phyloP scores from a whole-genome alignment of 2,113 vertebrate genomes.

The Solea senegalensis region DNA sequence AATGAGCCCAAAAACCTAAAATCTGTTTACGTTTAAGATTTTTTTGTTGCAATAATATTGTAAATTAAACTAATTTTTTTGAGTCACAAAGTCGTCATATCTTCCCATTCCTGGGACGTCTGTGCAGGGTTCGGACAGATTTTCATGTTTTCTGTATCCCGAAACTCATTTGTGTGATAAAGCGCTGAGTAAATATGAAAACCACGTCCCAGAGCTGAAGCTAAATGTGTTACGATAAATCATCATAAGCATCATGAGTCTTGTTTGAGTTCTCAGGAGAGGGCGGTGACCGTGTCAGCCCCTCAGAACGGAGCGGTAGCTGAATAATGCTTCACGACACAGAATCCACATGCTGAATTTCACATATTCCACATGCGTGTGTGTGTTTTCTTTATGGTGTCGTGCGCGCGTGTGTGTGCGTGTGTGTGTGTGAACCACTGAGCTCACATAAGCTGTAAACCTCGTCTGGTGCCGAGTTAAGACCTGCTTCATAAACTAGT shows the following conservation, averaged over 20 bases:
- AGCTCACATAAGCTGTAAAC: constrained; percentile 28
- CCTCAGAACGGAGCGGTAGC: constrained; percentile 71
- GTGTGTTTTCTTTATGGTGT: neutral
- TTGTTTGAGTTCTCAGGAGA: constrained; percentile 70
- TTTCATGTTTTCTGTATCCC: no score
- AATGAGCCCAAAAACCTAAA: no score
- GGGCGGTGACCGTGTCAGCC: constrained; percentile 77
- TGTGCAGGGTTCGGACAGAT: no score
- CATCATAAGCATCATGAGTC: constrained; percentile 54
- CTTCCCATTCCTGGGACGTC: no score
- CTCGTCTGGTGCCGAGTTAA: constrained; percentile 34
- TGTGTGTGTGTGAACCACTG: constrained; percentile 22
- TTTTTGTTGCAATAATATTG: no score
- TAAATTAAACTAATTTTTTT: no score
- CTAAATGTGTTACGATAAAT: constrained; percentile 54
- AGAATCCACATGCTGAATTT: constrained; percentile 40
- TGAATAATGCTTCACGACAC: constrained; percentile 73
- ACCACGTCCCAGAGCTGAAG: constrained; percentile 18
- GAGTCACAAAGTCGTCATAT: no score
- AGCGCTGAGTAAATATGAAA: constrained; percentile 34
- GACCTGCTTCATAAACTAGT: constrained; percentile 38
- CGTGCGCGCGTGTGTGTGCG: neutral
- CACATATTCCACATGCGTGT: constrained; percentile 36
- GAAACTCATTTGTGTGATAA: constrained; percentile 35
- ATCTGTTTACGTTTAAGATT: no score